Conservation (phyloP, 2,888 invertebrate genomes). For the Tachina fera region DNA sequence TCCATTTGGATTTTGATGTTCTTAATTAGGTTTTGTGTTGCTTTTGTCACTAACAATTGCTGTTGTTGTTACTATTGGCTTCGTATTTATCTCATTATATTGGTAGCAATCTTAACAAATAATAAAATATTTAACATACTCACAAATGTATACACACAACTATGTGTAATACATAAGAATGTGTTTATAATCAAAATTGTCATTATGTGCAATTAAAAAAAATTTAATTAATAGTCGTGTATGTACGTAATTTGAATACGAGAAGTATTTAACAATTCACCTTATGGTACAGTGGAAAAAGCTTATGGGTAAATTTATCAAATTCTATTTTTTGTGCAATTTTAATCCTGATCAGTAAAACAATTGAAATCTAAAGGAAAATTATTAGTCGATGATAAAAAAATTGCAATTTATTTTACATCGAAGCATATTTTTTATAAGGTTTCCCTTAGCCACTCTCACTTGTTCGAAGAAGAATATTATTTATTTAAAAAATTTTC, state of each 20-base stretch:
- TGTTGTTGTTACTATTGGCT: conserved; percentile 14
- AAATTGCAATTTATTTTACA: too few relatives aligned
- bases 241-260: neutral
- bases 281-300: too few relatives aligned
- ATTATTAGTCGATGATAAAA: neutral
- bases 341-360: too few relatives aligned
- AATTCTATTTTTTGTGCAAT: too few relatives aligned
- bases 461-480: too few relatives aligned
- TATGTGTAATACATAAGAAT: neutral
- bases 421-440: too few relatives aligned
- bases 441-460: too few relatives aligned
- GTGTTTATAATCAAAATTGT: neutral
- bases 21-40: conserved; percentile 55
- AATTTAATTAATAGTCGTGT: neutral
- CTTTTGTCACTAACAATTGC: neutral
- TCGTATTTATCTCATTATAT: conserved; percentile 26
- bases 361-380: neutral
- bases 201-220: too few relatives aligned
- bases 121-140: neutral
- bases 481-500: too few relatives aligned
- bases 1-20: conserved; percentile 41
- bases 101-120: neutral
- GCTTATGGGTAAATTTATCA: too few relatives aligned
- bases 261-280: too few relatives aligned
- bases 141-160: neutral